Percentiles rank a stretch among this genome's conserved stretches.
Conservation (phyloP, 2,113 vertebrate genomes). For the Saguinus imperator region DNA sequence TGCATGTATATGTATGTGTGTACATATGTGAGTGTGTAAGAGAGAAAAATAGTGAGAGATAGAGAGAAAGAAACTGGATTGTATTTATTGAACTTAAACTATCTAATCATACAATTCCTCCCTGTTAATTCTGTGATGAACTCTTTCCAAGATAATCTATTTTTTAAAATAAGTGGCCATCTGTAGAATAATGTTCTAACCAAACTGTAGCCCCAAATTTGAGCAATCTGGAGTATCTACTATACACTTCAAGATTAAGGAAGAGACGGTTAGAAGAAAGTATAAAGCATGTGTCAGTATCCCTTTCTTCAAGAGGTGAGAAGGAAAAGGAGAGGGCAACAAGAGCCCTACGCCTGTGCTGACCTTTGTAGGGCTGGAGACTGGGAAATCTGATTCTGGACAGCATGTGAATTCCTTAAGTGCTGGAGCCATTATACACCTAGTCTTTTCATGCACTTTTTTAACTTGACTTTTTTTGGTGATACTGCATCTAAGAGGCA, state of each 20-base stretch:
- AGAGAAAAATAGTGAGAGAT: not conserved
- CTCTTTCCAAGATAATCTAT: not conserved
- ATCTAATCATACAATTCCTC: too few species aligned
- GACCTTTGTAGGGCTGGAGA: rapidly evolving
- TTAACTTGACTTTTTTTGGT: not conserved
- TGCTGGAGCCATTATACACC: not conserved
- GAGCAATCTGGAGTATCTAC: not conserved
- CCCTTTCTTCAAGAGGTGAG: not conserved
- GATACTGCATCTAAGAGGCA: not conserved
- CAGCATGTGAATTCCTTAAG: rapidly evolving
- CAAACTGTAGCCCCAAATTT: not conserved
- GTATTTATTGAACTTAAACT: not conserved
- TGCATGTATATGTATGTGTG: rapidly evolving
- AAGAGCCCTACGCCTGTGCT: rapidly evolving
- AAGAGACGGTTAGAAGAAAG: not conserved
- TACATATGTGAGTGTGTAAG: not conserved
- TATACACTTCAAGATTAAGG: not conserved
- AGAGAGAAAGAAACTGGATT: not conserved
- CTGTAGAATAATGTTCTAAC: not conserved
- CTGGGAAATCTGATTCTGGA: not conserved
- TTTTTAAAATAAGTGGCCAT: not conserved
- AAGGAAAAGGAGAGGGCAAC: too few species aligned
- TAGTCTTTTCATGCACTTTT: too few species aligned
- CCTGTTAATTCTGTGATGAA: not conserved
- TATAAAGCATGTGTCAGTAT: rapidly evolving